Conservation (phyloP, 2,888 invertebrate genomes). For the Drosophila pseudotalamancana region DNA sequence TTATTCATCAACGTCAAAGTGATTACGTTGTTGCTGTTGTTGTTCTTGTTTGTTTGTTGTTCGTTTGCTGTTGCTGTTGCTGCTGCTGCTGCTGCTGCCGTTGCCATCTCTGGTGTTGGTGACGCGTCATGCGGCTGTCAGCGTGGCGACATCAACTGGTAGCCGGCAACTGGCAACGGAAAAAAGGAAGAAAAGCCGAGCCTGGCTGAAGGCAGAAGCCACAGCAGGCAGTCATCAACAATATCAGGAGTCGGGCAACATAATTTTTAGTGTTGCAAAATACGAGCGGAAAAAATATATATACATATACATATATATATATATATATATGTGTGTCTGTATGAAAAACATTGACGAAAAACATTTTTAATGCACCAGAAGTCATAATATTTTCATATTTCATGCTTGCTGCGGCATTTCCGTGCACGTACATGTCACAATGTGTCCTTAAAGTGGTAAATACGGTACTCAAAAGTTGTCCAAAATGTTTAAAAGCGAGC, state of each 20-base stretch:
- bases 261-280: conserved; percentile 42
- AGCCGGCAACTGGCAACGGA: conserved; percentile 22
- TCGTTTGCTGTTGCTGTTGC: conserved; percentile 14
- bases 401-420: conserved; percentile 41
- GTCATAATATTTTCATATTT: conserved; percentile 73
- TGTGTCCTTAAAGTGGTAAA: conserved; percentile 60
- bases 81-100: conserved; percentile 5
- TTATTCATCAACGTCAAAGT: conserved; percentile 70
- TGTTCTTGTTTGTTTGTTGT: conserved; percentile 6
- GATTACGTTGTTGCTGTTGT: conserved; percentile 32
- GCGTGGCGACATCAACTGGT: conserved; percentile 41
- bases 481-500: conserved; percentile 13
- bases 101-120: conserved; percentile 19
- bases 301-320: too few relatives aligned
- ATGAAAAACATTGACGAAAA: conserved; percentile 35
- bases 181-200: conserved; percentile 10
- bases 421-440: conserved; percentile 42
- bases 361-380: conserved; percentile 69
- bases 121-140: conserved; percentile 50
- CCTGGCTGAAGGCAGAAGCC: conserved; percentile 19
- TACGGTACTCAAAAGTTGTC: conserved; percentile 40
- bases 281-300: too few relatives aligned
- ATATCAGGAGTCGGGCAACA: conserved; percentile 45
- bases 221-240: conserved; percentile 50
- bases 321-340: too few relatives aligned